Evolutionary conservation across 2,888 invertebrate species (phyloP), one percentile per base, ranked within the genome.

Genomic region (Penaeus monodon): DNA sequence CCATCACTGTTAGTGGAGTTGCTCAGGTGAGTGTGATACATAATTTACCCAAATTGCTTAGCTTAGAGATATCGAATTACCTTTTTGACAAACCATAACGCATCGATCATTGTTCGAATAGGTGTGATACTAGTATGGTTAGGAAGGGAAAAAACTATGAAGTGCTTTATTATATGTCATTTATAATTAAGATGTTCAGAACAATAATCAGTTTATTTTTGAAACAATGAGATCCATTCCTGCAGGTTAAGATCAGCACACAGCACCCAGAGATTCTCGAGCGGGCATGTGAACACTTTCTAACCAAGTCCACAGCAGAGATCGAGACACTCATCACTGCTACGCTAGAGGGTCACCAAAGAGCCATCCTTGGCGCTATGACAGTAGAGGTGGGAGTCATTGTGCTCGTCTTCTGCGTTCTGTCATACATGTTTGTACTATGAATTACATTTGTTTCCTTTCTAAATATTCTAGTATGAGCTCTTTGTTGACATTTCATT

Each of bases 311-410:
- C 10, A 92, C 92, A 89, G 85, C 88, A 38, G 92, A 93, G 89
- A 92, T 93, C 66, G 91, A 91, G 29, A 90, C 91, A 63, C 92
- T 93, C 29, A 92, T 93, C 66, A 92, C 92, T 89, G 93, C 93
- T 81, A 93, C 93, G 0, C 91, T 93, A 29, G 93, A 93, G 88
- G 93, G 93, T 74, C 93, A 93, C 90, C 93, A 93, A 91, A 90
- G 93, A 68, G 93, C 93, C 33, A 93, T 93, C 88, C 93, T 93
- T 93, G 93, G 93, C 76, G 92, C 92, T 90, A 93, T 93, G 88
- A 63, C 84, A 12, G 88, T 88, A 27, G 88, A 88, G 88, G 88
- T 88, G 73, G 12, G 78, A 57, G 92, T 27, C 20, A 22, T 8
- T 22, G 57, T 24, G 17, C n/a, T n/a, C 44, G 44, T 44, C 44